Conservation (phyloP, 2,113 vertebrate genomes). For the Psammodynastes pulverulentus region DNA sequence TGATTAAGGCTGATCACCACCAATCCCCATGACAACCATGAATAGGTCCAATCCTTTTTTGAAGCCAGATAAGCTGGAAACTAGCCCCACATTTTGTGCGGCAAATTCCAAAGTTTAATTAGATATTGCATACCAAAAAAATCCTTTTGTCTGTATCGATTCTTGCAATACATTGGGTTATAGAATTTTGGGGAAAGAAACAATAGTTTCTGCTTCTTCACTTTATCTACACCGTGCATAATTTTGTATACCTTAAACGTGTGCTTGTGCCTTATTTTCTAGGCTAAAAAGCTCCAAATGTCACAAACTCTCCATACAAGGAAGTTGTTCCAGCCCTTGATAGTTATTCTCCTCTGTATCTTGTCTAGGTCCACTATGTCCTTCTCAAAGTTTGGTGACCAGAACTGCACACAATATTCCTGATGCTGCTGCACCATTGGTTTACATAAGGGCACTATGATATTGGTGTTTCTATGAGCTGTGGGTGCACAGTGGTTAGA, state of each 20-base stretch:
- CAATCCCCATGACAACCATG: not conserved
- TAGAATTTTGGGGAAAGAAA: not conserved
- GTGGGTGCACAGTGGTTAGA: no score
- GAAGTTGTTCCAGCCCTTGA: not conserved
- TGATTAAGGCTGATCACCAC: not conserved
- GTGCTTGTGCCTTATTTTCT: not conserved
- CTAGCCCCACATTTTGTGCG: not conserved
- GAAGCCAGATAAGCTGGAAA: not conserved
- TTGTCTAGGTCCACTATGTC: not conserved
- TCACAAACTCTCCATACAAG: not conserved
- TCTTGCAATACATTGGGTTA: not conserved
- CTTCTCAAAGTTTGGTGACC: not conserved
- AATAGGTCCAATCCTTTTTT: not conserved
- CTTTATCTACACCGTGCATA: not conserved
- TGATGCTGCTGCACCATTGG: not conserved
- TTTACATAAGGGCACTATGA: not conserved
- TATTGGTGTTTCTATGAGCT: not conserved
- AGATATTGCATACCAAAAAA: not conserved
- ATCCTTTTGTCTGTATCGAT: not conserved
- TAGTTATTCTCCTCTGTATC: not conserved
- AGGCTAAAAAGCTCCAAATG: not conserved
- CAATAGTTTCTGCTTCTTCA: not conserved
- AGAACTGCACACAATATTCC: not conserved
- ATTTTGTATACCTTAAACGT: not conserved
- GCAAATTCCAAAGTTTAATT: not conserved